These are phyloP conservation scores for Oenanthe melanoleuca DNA, from an alignment of 2,113 vertebrate species.

Conservation along the genomic window DNA sequence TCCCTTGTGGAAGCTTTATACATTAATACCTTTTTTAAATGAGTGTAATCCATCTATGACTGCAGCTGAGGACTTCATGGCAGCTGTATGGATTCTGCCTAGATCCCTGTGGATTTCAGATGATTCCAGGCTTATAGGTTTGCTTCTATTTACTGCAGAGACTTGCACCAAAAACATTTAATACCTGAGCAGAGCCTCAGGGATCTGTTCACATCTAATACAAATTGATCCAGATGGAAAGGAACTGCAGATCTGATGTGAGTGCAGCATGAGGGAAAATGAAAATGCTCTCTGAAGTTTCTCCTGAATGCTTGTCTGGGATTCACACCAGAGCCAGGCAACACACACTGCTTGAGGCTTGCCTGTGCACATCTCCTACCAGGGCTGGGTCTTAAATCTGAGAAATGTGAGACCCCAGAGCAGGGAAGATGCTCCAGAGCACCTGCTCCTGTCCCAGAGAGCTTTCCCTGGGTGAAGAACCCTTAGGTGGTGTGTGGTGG, in stretches of 20 bases:
- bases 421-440: neutral
- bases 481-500: neutral
- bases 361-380: neutral
- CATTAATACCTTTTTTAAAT: conserved; percentile 14
- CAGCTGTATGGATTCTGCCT: conserved; percentile 26
- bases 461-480: neutral
- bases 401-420: neutral
- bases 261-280: neutral
- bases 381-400: neutral
- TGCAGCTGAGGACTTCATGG: conserved; percentile 8
- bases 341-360: neutral
- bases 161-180: neutral
- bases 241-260: neutral
- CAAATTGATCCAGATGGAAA: neutral
- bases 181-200: neutral
- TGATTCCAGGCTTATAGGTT: neutral
- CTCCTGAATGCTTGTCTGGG: neutral
- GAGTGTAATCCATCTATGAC: conserved; percentile 32
- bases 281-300: neutral
- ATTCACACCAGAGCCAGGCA: neutral
- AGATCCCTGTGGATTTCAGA: conserved; percentile 1
- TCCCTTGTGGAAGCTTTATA: conserved; percentile 13
- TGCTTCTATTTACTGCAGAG: conserved; percentile 28
- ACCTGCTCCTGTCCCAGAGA: accelerated
- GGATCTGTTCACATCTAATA: neutral